Evolutionary conservation across 2,113 vertebrate genomes (phyloP), one percentile per base, ranked within the genome.

Genomic region (Crocuta crocuta): DNA sequence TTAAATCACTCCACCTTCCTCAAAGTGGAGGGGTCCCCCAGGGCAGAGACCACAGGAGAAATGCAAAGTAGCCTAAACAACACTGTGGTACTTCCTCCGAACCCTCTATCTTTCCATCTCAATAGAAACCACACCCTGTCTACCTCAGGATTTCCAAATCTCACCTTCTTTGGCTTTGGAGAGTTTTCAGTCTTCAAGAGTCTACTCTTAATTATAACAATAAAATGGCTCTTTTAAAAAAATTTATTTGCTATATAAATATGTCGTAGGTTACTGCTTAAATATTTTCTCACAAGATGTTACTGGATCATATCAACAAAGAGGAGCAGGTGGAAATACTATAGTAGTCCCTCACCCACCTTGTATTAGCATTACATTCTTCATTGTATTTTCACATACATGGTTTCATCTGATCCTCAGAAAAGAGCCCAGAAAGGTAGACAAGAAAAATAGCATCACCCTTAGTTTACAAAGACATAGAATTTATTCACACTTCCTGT

Each of bases 381-480:
- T 91, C 31, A 65, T 55, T 31, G 10, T 78, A 58, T 66, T 93
- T 93, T 53, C 45, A 81, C 3, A 43, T 23, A 39, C 33, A 35
- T 21, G 35, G 48, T 63, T n/a, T 82, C 55, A n/a, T 35, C 58
- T 55, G 33, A 81, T 48, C 28, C 4, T 61, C 80, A 87, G 68
- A 53, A 83, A 93, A 93, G 43, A 58, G 1, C 6, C 17, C 58
- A 86, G 58, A 74, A 53, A 45, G 10, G 17, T 24, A 61, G 50
- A 68, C 6, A 92, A 78, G 10, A 95, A 93, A 73, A 6, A 89
- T 0, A 70, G 23, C 3, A 76, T 78, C 73, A 43, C 35, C 15
- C 4, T 95, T 93, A 81, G 35, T 91, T 90, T 71, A 83, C n/a
- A 88, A 93, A 95, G 43, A 95, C 76, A 86, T 5, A 35, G 7